Base-by-base conservation (phyloP, 2,888 invertebrate genomes). In the Cataglyphis albicans region DNA sequence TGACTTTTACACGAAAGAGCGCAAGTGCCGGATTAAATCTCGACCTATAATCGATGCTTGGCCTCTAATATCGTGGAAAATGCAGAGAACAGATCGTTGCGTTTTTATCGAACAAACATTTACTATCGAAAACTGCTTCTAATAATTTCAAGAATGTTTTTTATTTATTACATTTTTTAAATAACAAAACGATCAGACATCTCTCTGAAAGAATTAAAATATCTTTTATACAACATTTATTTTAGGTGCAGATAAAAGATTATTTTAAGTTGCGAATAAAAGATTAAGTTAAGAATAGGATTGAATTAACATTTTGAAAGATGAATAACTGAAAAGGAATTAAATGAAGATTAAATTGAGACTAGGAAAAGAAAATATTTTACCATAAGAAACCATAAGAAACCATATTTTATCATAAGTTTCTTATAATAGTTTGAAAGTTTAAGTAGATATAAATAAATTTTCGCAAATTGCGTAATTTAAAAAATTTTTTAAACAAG, bases 1-100 rank as follows among this genome's bases (percentile, higher is more conserved):
- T 86, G 87, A 83, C 78, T 76, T 57, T 63, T 63, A 81, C 63
- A 81, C 38, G 21, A 32, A 15, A 59, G 57, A 41, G 48, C 41
- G 12, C 59, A 48, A 68, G 29, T 76, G 29, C 32, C 21, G 29
- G 59, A 73, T 80, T 73, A 73, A 80, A 80, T 80, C 72, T 59
- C 74, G 61, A 7, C 35, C 35, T 59, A 72, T 73, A 72, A 80
- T 80, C 78, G 59, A 12, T 21, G 18, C 44, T 35, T 61, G 52
- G 32, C n/a, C n/a, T n/a, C 68, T 73, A 72, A 72, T 25, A 72
- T 41, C 41, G 73, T 59, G 18, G 41, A 59, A 59, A 70, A 3
- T 41, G n/a, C 21, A 21, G 4, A 59, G 15, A 57, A 7, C 38
- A n/a, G 4, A 68, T 68, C n/a, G 32, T 52, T 32, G 18, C 10